phyloP scores from a whole-genome alignment of 1,140 invertebrate genomes.

The Trissolcus basalis region DNA sequence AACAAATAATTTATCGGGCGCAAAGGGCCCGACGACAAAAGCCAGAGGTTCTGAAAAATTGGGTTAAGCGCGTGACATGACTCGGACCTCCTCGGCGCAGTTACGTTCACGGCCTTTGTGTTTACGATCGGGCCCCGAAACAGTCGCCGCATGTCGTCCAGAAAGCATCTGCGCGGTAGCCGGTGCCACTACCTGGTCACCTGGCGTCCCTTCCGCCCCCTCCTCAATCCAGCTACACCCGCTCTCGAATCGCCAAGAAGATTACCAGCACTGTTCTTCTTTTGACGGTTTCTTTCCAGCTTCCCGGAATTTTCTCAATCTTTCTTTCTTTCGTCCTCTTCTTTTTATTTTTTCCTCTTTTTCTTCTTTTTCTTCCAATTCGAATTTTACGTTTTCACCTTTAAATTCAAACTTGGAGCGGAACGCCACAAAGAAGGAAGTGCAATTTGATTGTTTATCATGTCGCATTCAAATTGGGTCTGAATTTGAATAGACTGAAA shows the following conservation, averaged over 20 bases:
- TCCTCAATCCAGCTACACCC: slow-evolving; percentile 17
- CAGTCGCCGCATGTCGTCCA: slow-evolving; percentile 41
- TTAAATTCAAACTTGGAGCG: slow-evolving; percentile 18
- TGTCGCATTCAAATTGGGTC: slow-evolving; percentile 24
- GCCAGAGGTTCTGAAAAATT: slow-evolving; percentile 42
- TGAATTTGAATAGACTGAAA: slow-evolving; percentile 15
- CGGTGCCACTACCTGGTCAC: slow-evolving; percentile 45
- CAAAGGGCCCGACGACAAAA: slow-evolving; percentile 20
- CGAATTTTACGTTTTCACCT: too few species aligned
- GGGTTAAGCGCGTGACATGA: slow-evolving; percentile 50
- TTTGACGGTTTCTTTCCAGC: slow-evolving; percentile 11
- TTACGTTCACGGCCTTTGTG: slow-evolving; percentile 38
- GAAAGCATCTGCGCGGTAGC: slow-evolving; percentile 43
- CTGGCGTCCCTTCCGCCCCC: slow-evolving; percentile 34
- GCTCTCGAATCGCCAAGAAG: slow-evolving; percentile 24
- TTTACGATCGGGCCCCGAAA: slow-evolving; percentile 26
- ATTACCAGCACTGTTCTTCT: slow-evolving; percentile 19
- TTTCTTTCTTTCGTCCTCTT: slow-evolving; percentile 12
- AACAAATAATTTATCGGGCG: slow-evolving; percentile 37
- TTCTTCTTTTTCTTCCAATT: slow-evolving; percentile 1
- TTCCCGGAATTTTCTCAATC: slow-evolving; percentile 35
- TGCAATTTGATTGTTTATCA: slow-evolving; percentile 42
- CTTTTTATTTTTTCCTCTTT: too few species aligned
- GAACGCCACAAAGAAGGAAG: slow-evolving; percentile 6
- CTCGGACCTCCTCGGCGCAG: slow-evolving; percentile 41